Conservation (phyloP, 2,888 invertebrate species). For the Nebria salina region DNA sequence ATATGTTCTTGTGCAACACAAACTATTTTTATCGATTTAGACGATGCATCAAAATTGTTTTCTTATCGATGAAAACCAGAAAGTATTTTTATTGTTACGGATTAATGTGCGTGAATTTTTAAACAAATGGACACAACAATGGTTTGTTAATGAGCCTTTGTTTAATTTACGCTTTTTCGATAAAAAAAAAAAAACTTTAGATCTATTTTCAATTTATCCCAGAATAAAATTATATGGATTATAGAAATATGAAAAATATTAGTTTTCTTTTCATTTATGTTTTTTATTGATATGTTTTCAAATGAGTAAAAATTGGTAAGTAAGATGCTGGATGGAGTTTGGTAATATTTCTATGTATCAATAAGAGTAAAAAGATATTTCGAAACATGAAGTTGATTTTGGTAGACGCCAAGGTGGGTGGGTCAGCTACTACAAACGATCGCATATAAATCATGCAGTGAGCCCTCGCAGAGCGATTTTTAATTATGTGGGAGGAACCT, state of each 20-base stretch:
- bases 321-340: too few relatives aligned
- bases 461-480: slow-evolving; percentile 36
- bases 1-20: neutral
- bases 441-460: slow-evolving; percentile 38
- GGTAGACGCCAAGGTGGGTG: slow-evolving; percentile 44
- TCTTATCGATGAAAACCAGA: neutral
- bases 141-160: too few relatives aligned
- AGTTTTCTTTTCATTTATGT: too few relatives aligned
- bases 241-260: too few relatives aligned
- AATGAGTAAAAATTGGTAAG: too few relatives aligned
- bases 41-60: neutral
- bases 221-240: too few relatives aligned
- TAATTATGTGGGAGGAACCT: slow-evolving; percentile 42
- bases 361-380: neutral
- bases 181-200: too few relatives aligned
- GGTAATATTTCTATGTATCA: neutral
- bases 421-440: slow-evolving; percentile 39
- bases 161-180: too few relatives aligned
- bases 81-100: neutral
- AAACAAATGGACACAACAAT: too few relatives aligned
- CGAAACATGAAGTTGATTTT: slow-evolving; percentile 30
- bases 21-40: slow-evolving; percentile 19
- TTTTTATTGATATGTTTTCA: too few relatives aligned
- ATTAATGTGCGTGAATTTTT: neutral
- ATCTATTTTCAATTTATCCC: too few relatives aligned